Conservation (phyloP, 2,888 invertebrate species). For the Thereva unica region DNA sequence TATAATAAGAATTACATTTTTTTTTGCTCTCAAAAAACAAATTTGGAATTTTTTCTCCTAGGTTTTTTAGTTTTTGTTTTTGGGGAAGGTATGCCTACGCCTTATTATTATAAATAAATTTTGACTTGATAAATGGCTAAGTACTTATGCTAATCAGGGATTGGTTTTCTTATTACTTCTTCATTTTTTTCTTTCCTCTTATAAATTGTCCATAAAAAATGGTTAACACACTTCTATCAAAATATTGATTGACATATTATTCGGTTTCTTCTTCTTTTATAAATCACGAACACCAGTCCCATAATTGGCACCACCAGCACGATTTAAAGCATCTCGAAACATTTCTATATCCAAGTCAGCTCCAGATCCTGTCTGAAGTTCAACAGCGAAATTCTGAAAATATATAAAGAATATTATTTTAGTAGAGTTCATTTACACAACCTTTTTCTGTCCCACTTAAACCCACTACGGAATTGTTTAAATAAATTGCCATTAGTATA, state of each 20-base stretch:
- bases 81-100: conserved; percentile 5
- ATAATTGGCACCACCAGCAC: conserved; percentile 80
- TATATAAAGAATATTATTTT: conserved; percentile 19
- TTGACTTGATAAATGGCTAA: conserved; percentile 32
- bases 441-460: background rate
- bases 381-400: conserved; percentile 78
- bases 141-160: conserved; percentile 34
- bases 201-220: too few species aligned
- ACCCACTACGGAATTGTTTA: background rate
- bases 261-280: conserved; percentile 32
- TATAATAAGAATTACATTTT: too few species aligned
- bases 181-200: too few species aligned
- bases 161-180: background rate
- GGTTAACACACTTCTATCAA: conserved; percentile 1
- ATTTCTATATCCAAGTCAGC: conserved; percentile 71
- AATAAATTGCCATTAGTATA: too few species aligned
- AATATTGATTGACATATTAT: conserved; percentile 19
- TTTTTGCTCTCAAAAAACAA: too few species aligned
- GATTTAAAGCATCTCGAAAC: conserved; percentile 70
- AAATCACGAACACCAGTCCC: conserved; percentile 73
- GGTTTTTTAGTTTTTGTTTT: conserved; percentile 10
- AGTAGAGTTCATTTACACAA: background rate
- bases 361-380: conserved; percentile 71
- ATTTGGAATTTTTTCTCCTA: background rate
- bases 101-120: conserved; percentile 16